Base-by-base conservation (phyloP, 2,888 invertebrate genomes). In the Sphinx pinastri region DNA sequence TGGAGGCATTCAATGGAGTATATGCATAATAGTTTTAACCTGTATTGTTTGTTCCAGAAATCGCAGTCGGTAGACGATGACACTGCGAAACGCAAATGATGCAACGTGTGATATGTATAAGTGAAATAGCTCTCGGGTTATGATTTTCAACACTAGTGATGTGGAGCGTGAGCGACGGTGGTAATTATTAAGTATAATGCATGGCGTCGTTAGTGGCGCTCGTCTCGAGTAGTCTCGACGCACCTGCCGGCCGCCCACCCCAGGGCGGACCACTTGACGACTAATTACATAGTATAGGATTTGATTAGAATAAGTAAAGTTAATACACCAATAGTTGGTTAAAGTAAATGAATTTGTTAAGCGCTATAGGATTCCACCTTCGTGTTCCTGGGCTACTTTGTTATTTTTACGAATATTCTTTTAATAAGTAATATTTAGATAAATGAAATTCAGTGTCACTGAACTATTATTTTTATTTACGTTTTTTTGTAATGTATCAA, bases 251-350 rank as follows among this genome's bases (percentile, higher is more conserved):
- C 25, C 2, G 25, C 25, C 25, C 25, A 25, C 71, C 72, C 76
- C 74, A 73, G 78, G 74, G 76, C 79, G 85, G 85, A 84, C 84
- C 85, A 84, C 87, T 84, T 83, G 85, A 82, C 91, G 92, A 49
- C 63, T 63, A 47, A 63, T 63, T 49, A 19, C 63, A 25, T 63
- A 49, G 89, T 81, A 84, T 93, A 93, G 93, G 93, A 94, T 93
- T 93, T 94, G 93, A 93, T 87, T 93, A 92, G 91, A 81, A 80
- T 92, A 93, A 92, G 92, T 87, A 85, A 90, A 90, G 84, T 84
- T 81, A 88, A 86, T 88, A 92, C 90, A 91, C 90, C 88, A 89
- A 90, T 91, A 91, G 87, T 88, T 81, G 83, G 85, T 87, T 86
- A 82, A 84, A 84, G 82, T 80, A 81, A 82, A 86, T 85, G 83